A percentile compares a stretch with the other conserved stretches of the same genome.
phyloP scores from a whole-genome alignment of 2,113 vertebrate genomes.

The Apaloderma vittatum region DNA sequence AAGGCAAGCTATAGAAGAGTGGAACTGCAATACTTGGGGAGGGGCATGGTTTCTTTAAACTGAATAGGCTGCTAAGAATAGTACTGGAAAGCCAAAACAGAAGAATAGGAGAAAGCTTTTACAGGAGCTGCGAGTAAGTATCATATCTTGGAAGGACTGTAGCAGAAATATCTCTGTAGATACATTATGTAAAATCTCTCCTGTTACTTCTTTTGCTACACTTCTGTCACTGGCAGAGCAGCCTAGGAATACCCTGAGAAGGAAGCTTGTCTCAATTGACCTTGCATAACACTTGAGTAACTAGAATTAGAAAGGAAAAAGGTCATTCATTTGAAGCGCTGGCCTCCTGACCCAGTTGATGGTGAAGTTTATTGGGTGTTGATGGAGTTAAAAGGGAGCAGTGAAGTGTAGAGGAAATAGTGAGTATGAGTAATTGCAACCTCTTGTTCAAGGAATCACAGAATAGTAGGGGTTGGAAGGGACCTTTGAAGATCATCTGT shows the following conservation, averaged over 20 bases:
- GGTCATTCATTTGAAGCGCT: background rate
- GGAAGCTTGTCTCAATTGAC: background rate
- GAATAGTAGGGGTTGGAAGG: no score
- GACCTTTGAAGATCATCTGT: no score
- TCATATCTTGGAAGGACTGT: background rate
- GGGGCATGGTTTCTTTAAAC: background rate
- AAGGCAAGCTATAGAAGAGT: background rate
- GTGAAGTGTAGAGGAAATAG: background rate
- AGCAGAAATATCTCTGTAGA: background rate
- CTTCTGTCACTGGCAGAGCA: background rate
- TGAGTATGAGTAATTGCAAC: accelerated
- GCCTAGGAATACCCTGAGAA: background rate
- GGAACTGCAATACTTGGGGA: accelerated
- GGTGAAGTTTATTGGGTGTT: background rate
- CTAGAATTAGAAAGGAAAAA: conserved; percentile 18
- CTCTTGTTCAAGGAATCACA: background rate
- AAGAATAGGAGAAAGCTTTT: background rate
- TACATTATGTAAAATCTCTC: background rate
- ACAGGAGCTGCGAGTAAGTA: background rate
- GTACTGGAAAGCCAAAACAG: background rate
- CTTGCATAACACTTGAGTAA: background rate
- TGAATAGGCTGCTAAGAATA: background rate
- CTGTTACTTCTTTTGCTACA: background rate
- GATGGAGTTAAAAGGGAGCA: background rate
- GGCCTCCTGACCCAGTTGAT: conserved; percentile 10